These are phyloP conservation scores for Trachythela sp. DNA, from an alignment of 64 coral and sea anemone genomes.

Conservation along the genomic window DNA sequence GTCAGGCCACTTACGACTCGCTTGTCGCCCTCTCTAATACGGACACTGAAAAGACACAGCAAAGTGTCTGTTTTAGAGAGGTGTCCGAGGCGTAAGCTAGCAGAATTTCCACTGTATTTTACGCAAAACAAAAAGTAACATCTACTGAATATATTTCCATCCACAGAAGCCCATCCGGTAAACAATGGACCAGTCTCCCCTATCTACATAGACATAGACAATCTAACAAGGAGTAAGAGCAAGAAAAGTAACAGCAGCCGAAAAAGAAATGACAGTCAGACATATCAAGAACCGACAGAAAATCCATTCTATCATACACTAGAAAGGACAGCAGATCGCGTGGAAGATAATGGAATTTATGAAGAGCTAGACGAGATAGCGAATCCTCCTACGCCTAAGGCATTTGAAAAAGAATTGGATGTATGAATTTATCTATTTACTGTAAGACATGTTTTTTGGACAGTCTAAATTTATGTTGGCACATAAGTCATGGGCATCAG, in stretches of 20 bases:
- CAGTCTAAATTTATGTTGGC: too few relatives aligned
- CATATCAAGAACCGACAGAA: not conserved
- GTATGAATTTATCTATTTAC: not conserved
- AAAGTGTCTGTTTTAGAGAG: too few relatives aligned
- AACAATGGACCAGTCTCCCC: not conserved
- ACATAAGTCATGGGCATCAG: too few relatives aligned
- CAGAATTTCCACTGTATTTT: not conserved
- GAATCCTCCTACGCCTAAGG: not conserved
- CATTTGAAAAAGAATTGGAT: not conserved
- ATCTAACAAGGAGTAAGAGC: not conserved
- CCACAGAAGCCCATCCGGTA: not conserved
- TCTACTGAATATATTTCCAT: not conserved
- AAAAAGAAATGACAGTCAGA: not conserved
- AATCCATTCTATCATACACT: not conserved
- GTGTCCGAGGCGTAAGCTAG: too few relatives aligned
- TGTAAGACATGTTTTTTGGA: too few relatives aligned
- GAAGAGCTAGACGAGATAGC: not conserved
- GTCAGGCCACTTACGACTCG: too few relatives aligned
- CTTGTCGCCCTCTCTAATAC: too few relatives aligned
- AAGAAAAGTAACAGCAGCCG: not conserved
- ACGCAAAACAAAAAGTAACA: not conserved
- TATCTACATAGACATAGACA: not conserved
- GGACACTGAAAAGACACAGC: too few relatives aligned
- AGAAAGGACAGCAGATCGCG: not conserved
- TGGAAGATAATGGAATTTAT: not conserved